Evolutionary conservation across 1,140 invertebrate species (phyloP).

Genomic region (Trissolcus basalis): DNA sequence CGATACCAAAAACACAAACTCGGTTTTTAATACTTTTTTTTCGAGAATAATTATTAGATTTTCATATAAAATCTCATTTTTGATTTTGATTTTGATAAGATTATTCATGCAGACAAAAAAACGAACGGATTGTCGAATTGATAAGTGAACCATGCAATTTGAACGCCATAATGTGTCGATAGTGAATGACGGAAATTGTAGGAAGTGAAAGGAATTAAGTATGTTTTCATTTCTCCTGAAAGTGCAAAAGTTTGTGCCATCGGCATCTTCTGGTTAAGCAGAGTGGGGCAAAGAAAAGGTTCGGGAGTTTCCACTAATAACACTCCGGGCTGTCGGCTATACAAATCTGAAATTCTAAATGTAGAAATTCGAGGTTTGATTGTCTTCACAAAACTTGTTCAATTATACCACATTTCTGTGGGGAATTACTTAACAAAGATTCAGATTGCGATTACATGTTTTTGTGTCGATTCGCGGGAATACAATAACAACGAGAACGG

Average conservation of each 20-base stretch:
- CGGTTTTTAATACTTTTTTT: too few relatives aligned
- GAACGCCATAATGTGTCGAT: slow-evolving; percentile 9
- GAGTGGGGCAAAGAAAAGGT: slow-evolving; percentile 8
- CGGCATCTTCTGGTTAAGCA: slow-evolving; percentile 57
- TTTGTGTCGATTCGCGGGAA: slow-evolving; percentile 35
- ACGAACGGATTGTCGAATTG: not conserved
- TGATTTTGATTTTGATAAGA: too few relatives aligned
- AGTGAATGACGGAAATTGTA: slow-evolving; percentile 35
- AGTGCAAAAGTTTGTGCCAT: slow-evolving; percentile 57
- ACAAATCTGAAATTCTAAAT: slow-evolving; percentile 58
- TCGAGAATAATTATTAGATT: too few relatives aligned
- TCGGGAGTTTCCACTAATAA: slow-evolving; percentile 11
- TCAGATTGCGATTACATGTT: slow-evolving; percentile 45
- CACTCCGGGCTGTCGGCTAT: slow-evolving; percentile 39
- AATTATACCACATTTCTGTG: slow-evolving; percentile 68
- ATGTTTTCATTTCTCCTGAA: slow-evolving; percentile 49
- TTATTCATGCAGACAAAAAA: too few relatives aligned
- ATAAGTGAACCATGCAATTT: too few relatives aligned
- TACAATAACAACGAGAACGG: slow-evolving; percentile 15
- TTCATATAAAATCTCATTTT: too few relatives aligned
- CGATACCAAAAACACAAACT: too few relatives aligned
- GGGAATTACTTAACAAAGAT: slow-evolving; percentile 65
- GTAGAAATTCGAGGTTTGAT: slow-evolving; percentile 62
- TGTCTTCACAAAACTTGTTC: slow-evolving; percentile 73
- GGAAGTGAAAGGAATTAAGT: slow-evolving; percentile 41